Percentiles rank a stretch among this genome's conserved stretches.
phyloP scores from a whole-genome alignment of 2,797 vertebrate species.

The Chelon auratus region DNA sequence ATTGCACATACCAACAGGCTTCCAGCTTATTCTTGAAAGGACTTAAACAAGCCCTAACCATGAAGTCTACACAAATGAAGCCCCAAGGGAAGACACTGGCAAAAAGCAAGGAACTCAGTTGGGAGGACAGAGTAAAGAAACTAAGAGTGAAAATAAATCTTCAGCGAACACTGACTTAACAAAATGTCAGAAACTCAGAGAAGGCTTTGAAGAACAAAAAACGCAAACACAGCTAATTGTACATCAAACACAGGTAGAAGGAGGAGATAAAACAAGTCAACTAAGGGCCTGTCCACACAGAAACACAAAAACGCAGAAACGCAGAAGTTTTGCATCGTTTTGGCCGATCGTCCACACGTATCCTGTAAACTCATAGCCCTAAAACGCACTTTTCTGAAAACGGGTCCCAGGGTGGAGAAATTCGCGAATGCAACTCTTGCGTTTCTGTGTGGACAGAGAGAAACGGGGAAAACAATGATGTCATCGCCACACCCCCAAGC shows the following conservation, averaged over 20 bases:
- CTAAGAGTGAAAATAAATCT: conserved; percentile 23
- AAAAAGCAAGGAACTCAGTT: conserved; percentile 8
- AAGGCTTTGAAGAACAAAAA: conserved; percentile 26
- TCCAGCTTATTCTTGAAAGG: conserved; percentile 10
- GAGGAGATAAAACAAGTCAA: conserved; percentile 34
- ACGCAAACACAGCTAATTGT: conserved; percentile 34
- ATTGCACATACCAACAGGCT: neutral
- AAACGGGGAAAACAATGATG: no score
- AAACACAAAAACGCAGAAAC: no score
- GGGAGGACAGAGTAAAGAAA: conserved; percentile 27
- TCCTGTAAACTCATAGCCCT: no score
- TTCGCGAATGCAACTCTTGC: no score
- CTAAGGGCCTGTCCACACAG: no score
- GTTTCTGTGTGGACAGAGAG: no score
- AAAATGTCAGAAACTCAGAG: conserved; percentile 21
- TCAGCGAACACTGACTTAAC: conserved; percentile 1
- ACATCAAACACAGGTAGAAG: conserved; percentile 41
- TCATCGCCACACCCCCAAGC: no score
- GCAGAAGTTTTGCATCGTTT: no score
- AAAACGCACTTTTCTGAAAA: no score
- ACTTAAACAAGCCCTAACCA: conserved; percentile 14
- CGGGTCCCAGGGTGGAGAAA: no score
- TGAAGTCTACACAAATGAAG: conserved; percentile 25
- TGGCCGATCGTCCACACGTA: no score
- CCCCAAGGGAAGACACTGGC: neutral